Base-by-base conservation (phyloP, 2,888 invertebrate genomes). In the Drosophila buzzatii region DNA sequence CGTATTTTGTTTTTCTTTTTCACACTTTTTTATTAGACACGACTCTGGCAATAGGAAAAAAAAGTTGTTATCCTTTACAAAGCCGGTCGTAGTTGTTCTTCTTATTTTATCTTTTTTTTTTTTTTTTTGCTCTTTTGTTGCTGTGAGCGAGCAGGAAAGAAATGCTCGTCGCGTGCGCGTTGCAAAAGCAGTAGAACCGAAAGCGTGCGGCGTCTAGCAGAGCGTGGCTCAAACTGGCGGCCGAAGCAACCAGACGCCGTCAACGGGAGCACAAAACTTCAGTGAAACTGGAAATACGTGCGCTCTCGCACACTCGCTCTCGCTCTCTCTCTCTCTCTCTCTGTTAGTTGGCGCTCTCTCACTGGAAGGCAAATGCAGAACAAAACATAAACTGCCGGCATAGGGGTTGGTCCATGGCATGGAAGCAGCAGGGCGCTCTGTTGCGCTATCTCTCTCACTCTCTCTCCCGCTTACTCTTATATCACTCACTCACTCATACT, bases 211-310 rank as follows among this genome's bases (percentile, higher is more conserved):
- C 79, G 75, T 79, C 89, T 82, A 82, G 76, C 76, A 91, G 80
- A 90, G 89, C 82, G 82, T 85, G 82, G 81, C 86, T 85, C 84
- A 79, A 85, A 90, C 90, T 91, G 86, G 87, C 82, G 87, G 78
- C 82, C 84, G 79, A 71, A 70, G 72, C 57, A 72, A 51, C 41
- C 59, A 67, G 60, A 71, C 79, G 68, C 55, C 52, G 70, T n/a
- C 66, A 68, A 23, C 57, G 55, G 52, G 67, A 63, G 71, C 60
- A 57, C 49, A 59, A 31, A 65, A 55, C 39, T 52, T 62, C 56
- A 61, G 20, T 44, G 56, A 37, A 68, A 76, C 78, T 77, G 77
- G 74, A 77, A 77, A 33, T 61, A 35, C 31, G 47, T 4, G 35
- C 57, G 55, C 68, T 52, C 67, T 58, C 47, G 53, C 52, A 3